Evolutionary conservation across 2,888 invertebrate species (phyloP), one percentile per base, ranked within the genome.

Genomic region (Callyntrura guangdongensis): DNA sequence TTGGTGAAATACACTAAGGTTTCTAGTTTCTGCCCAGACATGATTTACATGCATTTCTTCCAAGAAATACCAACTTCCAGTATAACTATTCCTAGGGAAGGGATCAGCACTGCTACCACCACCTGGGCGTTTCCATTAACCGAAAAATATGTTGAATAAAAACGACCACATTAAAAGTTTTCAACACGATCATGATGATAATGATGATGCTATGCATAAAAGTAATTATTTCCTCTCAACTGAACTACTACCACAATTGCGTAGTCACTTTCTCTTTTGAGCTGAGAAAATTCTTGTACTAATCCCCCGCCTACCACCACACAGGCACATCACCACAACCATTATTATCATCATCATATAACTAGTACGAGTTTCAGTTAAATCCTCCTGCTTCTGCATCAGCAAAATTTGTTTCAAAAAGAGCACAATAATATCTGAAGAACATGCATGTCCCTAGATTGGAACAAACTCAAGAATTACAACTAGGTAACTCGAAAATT

Each of bases 211-310:
- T 47, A 45, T 72, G 17, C 45, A 36, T 72, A 72, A 72, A 72
- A 72, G 45, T 72, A 36, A 72, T 72, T 72, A 72, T 72, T 45
- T 72, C 45, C 72, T 72, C 72, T 72, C 72, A 45, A 36, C 72
- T 72, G 72, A 45, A 45, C 72, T 72, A 72, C 72, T 72, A 2
- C 36, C 36, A 2, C 36, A 36, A 36, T 36, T 72, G n/a, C n/a
- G 45, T 45, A n/a, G 45, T 36, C n/a, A 2, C 36, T 45, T 47
- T 47, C n/a, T 8, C 36, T 17, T 47, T 17, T 72, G 2, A 1
- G 72, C 17, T n/a, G n/a, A 17, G n/a, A 45, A 45, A 45, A 72
- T 72, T 72, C 45, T n/a, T 45, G 27, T 72, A 72, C 45, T 72
- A 72, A 72, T 72, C 72, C 72, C 45, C 72, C 72, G 36, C 72